Base-by-base conservation (phyloP, 2,113 vertebrate genomes). In the Ochotona princeps region DNA sequence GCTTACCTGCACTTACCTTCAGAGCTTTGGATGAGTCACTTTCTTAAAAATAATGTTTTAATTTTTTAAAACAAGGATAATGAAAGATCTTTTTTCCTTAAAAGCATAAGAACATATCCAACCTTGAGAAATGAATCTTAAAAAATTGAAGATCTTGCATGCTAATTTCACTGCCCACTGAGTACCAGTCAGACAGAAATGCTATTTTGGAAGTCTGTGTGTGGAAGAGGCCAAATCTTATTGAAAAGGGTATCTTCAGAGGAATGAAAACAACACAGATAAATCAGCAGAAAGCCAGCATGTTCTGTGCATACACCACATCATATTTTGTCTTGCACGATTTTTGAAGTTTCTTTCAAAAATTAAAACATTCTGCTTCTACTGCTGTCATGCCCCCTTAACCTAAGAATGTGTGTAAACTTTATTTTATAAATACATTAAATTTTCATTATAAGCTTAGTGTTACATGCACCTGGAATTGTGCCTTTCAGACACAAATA, bases 341-440 rank as follows among this genome's bases (percentile, higher is more conserved):
- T 18, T 23, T 61, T 44, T 44, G 54, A 57, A 89, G 76, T 76
- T 90, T 88, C 49, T 76, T 89, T 76, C 15, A 67, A 90, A 75
- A 79, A 70, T 63, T 30, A 91, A 94, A 95, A 94, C 30, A 92
- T 44, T 88, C 83, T 81, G 44, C 65, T 83, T 76, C 63, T 61
- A 82, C n/a, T 83, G 57, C 79, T 79, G 82, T 57, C 38, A 66
- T 57, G 49, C 44, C 11, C 20, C 51, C 47, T 84, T 67, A 91
- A 94, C 20, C 74, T 84, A 83, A 94, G 44, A 95, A 81, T 11
- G 83, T 20, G 21, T 60, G 74, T 73, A 63, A 73, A 78, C 2
- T 80, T 80, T 76, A 26, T 49, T 26, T 87, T 78, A 86, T 18
- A 18, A 89, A 88, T 72, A 89, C 76, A 47, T 89, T 75, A 89